Conservation (phyloP, 2,888 invertebrate genomes). For the Rhimphoctona megacephalus region DNA sequence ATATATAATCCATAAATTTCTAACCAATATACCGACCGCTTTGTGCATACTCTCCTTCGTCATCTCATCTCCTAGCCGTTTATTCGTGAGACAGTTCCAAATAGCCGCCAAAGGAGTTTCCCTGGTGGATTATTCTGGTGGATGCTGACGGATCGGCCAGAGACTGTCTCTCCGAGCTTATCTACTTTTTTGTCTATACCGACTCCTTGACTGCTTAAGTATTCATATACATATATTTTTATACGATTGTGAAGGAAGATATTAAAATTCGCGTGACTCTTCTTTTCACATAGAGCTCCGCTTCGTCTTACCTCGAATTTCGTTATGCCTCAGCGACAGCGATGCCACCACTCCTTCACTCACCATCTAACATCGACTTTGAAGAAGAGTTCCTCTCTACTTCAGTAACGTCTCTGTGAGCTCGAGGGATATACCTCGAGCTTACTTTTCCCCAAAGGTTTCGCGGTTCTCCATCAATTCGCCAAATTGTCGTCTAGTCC, state of each 20-base stretch:
- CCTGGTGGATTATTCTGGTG: constrained; percentile 57
- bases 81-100: constrained; percentile 20
- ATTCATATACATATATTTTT: constrained; percentile 21
- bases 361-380: constrained; percentile 57
- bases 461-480: constrained; percentile 39
- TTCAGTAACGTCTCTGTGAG: constrained; percentile 41
- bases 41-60: constrained; percentile 29
- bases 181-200: constrained; percentile 25
- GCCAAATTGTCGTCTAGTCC: constrained; percentile 42
- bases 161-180: constrained; percentile 36
- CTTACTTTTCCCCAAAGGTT: constrained; percentile 36
- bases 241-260: constrained; percentile 51
- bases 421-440: constrained; percentile 35
- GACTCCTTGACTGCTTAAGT: constrained; percentile 6
- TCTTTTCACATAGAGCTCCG: constrained; percentile 21
- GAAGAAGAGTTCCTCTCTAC: constrained; percentile 39
- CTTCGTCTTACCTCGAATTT: constrained; percentile 42
- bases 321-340: constrained; percentile 42
- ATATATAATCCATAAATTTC: constrained; percentile 18
- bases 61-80: constrained; percentile 17
- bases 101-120: constrained; percentile 54
- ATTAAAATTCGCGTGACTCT: constrained; percentile 64
- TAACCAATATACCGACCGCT: constrained; percentile 14
- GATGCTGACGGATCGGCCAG: constrained; percentile 63
- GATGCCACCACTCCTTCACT: constrained; percentile 12